Percentiles rank a stretch among this genome's conserved stretches.
phyloP scores from a whole-genome alignment of 2,113 vertebrate genomes.

The Oceanodroma tethys region DNA sequence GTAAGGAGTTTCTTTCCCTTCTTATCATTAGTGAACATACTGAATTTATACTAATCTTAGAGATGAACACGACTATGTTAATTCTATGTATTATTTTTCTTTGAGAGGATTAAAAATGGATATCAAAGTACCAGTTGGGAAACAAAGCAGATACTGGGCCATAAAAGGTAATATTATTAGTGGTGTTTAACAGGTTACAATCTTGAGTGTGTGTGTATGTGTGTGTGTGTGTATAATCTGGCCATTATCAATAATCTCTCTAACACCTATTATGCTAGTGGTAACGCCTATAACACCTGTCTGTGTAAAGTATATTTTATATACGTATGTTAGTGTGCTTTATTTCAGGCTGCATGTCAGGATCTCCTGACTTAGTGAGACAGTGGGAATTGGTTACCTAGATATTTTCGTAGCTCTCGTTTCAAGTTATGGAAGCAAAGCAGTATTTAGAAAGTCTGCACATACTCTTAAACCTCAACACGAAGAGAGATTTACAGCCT shows the following conservation, averaged over 20 bases:
- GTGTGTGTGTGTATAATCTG: neutral
- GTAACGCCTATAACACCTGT: neutral
- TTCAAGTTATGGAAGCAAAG: neutral
- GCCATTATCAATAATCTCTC: neutral
- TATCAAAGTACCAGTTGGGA: neutral
- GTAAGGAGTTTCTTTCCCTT: neutral
- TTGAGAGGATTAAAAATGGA: neutral
- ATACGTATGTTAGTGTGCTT: neutral
- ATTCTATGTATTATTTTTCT: neutral
- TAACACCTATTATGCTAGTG: neutral
- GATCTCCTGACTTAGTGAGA: neutral
- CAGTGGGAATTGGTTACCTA: neutral
- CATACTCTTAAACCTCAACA: accelerated
- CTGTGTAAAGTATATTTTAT: neutral
- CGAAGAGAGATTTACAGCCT: neutral
- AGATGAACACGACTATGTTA: neutral
- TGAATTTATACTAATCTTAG: neutral
- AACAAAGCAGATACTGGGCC: neutral
- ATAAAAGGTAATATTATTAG: neutral
- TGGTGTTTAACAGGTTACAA: neutral
- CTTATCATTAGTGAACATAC: neutral
- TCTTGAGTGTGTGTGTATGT: neutral
- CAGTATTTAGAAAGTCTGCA: neutral
- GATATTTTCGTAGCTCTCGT: neutral
- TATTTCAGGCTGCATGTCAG: neutral